Evolutionary conservation across 2,797 vertebrate genomes (phyloP).

Genomic region (Pampus argenteus): DNA sequence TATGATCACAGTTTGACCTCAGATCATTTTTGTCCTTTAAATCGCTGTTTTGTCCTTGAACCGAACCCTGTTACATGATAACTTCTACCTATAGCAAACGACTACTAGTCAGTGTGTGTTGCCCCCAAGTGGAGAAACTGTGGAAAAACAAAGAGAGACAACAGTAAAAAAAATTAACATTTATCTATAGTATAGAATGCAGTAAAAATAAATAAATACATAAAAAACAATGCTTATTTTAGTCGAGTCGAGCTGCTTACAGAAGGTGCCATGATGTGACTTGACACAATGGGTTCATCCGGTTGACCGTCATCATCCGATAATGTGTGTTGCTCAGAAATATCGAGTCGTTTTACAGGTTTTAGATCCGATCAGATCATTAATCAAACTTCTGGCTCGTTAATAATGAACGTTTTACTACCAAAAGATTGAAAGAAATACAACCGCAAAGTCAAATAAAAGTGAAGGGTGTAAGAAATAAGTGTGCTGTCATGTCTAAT

Average conservation of each 20-base stretch:
- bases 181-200: background rate
- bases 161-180: background rate
- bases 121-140: conserved; percentile 66
- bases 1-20: background rate
- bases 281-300: background rate
- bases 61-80: conserved; percentile 4
- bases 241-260: background rate
- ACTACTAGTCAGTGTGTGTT: conserved; percentile 53
- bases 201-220: no score
- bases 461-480: background rate
- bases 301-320: background rate
- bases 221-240: no score
- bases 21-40: conserved; percentile 44
- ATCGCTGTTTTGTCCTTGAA: conserved; percentile 67
- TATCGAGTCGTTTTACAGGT: background rate
- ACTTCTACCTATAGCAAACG: background rate
- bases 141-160: conserved; percentile 13
- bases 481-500: background rate
- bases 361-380: conserved; percentile 10
- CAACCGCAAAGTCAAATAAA: background rate
- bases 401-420: conserved; percentile 12
- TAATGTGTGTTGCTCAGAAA: background rate
- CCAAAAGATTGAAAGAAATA: conserved; percentile 12
- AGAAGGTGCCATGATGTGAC: background rate
- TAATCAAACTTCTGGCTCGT: conserved; percentile 1